Base-by-base conservation (phyloP, 1,140 invertebrate species). In the Nixonia krombeini region DNA sequence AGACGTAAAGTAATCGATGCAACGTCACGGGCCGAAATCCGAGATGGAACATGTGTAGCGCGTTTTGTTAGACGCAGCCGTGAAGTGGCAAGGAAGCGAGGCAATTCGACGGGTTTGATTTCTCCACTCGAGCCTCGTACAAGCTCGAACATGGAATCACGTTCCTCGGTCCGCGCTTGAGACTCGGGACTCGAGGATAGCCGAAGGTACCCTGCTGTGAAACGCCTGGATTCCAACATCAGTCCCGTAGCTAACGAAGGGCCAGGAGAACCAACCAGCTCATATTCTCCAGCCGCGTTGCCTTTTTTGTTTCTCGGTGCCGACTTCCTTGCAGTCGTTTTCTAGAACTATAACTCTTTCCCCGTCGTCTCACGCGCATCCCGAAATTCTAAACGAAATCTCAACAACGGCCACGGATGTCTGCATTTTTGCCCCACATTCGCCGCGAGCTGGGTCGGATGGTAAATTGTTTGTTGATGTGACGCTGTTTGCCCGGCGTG, bases 271-370 rank as follows among this genome's bases (percentile, higher is more conserved):
- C 49, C 50, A 23, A 18, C 38, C 62, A 44, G 31, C 57, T 67
- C 64, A 68, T 68, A 62, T 62, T 57, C 64, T 68, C 42, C 12
- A 46, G 26, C 26, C 49, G 57, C 67, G 41, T 53, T 70, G 59
- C 51, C 47, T 70, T 70, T 70, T 70, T 70, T 65, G 46, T 65
- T 70, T 61, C 67, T 61, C 46, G 15, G 59, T 64, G 61, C 58
- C 28, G 38, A 62, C 66, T 69, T 63, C 59, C 55, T 63, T 51
- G 59, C 63, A 44, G 66, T 69, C 46, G 59, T 69, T 69, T 69
- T 69, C 55, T 69, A 45, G 41, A 63, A 59, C 58, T 50, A 69
- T 58, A 55, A 59, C 55, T 69, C 66, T 58, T 69, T 63, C 58
- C 29, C 28, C 44, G 52, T 40, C 44, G 23, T 40, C 21, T 52